These are phyloP conservation scores for Nasonia oneida DNA, from an alignment of 2,888 invertebrate species.

Conservation along the genomic window DNA sequence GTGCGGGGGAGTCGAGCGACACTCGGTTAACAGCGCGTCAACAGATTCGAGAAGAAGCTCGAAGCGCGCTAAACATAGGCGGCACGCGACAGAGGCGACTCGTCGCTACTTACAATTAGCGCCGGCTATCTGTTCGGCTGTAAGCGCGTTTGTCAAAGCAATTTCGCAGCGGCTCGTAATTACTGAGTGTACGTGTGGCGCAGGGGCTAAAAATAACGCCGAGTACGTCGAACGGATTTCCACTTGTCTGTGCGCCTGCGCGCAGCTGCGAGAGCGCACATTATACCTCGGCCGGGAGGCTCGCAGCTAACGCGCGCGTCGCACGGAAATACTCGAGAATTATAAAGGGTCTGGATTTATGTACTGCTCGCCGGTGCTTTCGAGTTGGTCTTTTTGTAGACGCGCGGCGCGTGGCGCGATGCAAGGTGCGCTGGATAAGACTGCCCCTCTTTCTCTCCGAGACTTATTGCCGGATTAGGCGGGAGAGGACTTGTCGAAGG, in stretches of 20 bases:
- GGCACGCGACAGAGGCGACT: conserved; percentile 32
- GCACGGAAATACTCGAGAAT: conserved; percentile 8
- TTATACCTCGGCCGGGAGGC: conserved; percentile 8
- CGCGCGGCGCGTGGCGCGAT: not conserved
- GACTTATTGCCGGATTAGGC: conserved; percentile 21
- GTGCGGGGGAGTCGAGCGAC: no score
- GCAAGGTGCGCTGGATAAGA: not conserved
- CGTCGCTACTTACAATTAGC: conserved; percentile 40
- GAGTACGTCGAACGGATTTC: not conserved
- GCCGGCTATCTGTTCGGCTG: not conserved
- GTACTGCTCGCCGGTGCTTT: not conserved
- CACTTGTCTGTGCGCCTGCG: not conserved
- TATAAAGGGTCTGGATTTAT: conserved; percentile 1
- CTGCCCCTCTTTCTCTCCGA: no score
- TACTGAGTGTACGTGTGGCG: no score
- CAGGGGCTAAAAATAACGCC: not conserved
- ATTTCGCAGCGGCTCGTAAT: no score
- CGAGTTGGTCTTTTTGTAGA: not conserved
- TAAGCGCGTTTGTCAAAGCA: not conserved
- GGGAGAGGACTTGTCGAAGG: not conserved
- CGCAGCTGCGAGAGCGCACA: not conserved
- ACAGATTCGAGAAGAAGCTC: not conserved
- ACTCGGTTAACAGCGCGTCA: no score
- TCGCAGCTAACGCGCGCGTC: not conserved
- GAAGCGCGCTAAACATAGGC: conserved; percentile 36